Evolutionary conservation across 2,113 vertebrate genomes (phyloP).

Genomic region (Grammomys surdaster): DNA sequence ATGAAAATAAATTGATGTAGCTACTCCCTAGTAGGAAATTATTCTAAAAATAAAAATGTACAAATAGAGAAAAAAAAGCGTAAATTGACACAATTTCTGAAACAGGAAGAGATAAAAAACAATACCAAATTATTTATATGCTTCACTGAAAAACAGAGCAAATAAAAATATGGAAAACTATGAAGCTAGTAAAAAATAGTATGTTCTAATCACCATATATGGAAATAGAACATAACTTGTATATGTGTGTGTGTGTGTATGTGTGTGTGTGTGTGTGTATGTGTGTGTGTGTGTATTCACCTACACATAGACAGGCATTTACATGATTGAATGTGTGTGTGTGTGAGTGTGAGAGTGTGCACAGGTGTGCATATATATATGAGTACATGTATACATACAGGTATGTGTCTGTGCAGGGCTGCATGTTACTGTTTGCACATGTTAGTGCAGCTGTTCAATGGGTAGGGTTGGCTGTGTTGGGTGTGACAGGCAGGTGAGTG

Average conservation of each 20-base stretch:
- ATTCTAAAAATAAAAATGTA: slow-evolving; percentile 40
- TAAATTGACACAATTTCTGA: not conserved
- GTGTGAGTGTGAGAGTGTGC: too few species aligned
- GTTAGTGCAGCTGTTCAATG: not conserved
- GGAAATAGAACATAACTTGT: not conserved
- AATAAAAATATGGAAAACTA: slow-evolving; percentile 18
- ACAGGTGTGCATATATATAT: too few species aligned
- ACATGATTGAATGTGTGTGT: too few species aligned
- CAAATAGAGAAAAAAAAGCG: not conserved
- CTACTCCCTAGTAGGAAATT: slow-evolving; percentile 30
- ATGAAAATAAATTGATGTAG: slow-evolving; percentile 64
- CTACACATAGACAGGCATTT: too few species aligned
- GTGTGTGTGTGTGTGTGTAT: too few species aligned
- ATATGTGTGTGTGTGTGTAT: too few species aligned
- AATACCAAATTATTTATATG: not conserved
- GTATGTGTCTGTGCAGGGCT: not conserved
- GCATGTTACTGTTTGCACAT: not conserved
- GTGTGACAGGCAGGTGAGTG: not conserved
- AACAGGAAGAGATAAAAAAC: not conserved
- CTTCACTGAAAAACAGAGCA: not conserved
- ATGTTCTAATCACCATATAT: not conserved
- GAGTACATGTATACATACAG: not conserved
- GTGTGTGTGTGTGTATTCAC: too few species aligned
- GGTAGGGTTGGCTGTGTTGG: not conserved
- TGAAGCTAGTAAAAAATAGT: slow-evolving; percentile 40